Conservation (phyloP, 2,113 vertebrate genomes). For the Centropus unirufus region DNA sequence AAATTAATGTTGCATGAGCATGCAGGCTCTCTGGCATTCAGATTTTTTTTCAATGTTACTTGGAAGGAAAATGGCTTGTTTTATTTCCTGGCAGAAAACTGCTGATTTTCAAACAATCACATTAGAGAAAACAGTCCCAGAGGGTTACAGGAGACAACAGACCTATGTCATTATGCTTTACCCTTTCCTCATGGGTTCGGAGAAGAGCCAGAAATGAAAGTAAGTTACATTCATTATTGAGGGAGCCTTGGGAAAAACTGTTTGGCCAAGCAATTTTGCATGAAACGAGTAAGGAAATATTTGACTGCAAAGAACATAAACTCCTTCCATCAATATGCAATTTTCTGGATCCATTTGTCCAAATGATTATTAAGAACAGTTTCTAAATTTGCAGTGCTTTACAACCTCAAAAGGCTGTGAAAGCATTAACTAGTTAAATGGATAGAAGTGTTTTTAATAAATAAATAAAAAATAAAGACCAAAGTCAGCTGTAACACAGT, state of each 20-base stretch:
- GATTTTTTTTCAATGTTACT: slow-evolving; percentile 41
- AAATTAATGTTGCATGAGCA: slow-evolving; percentile 62
- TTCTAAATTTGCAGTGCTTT: slow-evolving; percentile 39
- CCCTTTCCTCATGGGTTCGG: slow-evolving; percentile 56
- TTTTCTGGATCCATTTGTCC: slow-evolving; percentile 64
- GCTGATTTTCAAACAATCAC: slow-evolving; percentile 53
- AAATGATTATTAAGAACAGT: slow-evolving; percentile 59
- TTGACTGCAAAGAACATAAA: slow-evolving; percentile 65
- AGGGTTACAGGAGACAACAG: slow-evolving; percentile 50
- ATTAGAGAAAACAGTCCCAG: slow-evolving; percentile 53
- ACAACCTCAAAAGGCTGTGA: slow-evolving; percentile 9
- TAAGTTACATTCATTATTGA: slow-evolving; percentile 60
- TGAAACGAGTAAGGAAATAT: slow-evolving; percentile 51
- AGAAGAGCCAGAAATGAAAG: slow-evolving; percentile 57
- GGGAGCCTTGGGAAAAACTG: slow-evolving; percentile 49
- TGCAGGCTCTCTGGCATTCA: slow-evolving; percentile 22
- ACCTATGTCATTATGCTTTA: slow-evolving; percentile 52
- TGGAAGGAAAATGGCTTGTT: slow-evolving; percentile 37
- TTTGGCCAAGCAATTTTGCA: slow-evolving; percentile 61
- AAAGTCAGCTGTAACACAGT: slow-evolving; percentile 33
- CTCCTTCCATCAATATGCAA: slow-evolving; percentile 59
- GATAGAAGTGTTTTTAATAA: slow-evolving; percentile 26
- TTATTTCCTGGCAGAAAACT: slow-evolving; percentile 55
- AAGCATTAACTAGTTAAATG: slow-evolving; percentile 53
- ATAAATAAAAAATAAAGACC: background rate